Evolutionary conservation across 2,797 vertebrate genomes (phyloP).

Genomic region (Siniperca obscura): DNA sequence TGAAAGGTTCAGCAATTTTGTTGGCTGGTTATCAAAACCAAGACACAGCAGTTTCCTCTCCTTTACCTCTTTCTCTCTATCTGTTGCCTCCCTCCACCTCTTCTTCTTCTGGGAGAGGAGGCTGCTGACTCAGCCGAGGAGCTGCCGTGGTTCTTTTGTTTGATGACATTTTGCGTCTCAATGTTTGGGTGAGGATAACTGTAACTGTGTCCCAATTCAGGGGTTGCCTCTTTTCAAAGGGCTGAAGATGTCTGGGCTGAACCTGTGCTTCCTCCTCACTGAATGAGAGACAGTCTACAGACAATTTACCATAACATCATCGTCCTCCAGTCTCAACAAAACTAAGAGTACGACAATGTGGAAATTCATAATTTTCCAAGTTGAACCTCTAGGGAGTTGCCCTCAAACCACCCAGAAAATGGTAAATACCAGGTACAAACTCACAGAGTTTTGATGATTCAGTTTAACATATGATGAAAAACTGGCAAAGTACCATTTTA

Average conservation of each 20-base stretch:
- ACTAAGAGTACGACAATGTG: not conserved
- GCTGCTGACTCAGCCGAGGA: slow-evolving; percentile 67
- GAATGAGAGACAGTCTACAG: not conserved
- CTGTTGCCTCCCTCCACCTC: slow-evolving; percentile 7
- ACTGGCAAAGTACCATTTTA: not conserved
- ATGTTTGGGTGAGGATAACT: slow-evolving; percentile 25
- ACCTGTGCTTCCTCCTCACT: not conserved
- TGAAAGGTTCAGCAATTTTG: slow-evolving; percentile 62
- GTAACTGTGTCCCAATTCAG: not conserved
- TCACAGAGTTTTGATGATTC: not conserved
- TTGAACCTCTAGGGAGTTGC: not conserved
- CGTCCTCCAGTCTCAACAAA: not conserved
- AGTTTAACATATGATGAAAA: not conserved
- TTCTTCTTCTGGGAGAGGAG: slow-evolving; percentile 20
- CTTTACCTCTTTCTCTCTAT: slow-evolving; percentile 17
- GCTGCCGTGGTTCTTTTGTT: slow-evolving; percentile 36
- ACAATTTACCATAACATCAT: not conserved
- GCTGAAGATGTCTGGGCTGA: not conserved
- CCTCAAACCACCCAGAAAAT: not conserved
- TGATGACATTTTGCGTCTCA: slow-evolving; percentile 39
- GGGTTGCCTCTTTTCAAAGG: not conserved
- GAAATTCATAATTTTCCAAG: not conserved
- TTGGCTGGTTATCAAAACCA: slow-evolving; percentile 68
- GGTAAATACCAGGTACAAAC: not conserved
- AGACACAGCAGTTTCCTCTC: slow-evolving; percentile 67